Base-by-base conservation (phyloP, 2,797 vertebrate species). In the Coregonus ussuriensis region DNA sequence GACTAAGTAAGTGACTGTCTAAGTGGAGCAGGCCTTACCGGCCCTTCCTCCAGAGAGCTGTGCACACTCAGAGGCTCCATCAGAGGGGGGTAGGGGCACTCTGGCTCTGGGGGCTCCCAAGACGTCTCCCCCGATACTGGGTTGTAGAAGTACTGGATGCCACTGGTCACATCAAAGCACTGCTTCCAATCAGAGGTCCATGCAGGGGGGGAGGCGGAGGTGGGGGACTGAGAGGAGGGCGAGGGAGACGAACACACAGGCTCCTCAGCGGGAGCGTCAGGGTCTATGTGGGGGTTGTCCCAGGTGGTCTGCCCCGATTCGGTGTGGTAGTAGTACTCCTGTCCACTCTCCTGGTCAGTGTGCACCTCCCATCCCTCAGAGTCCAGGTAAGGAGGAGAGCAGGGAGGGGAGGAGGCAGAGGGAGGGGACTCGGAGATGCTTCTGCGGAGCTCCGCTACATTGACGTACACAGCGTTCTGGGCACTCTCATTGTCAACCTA, bases 81-180 rank as follows among this genome's bases (percentile, higher is more conserved):
- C 59, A 89, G 85, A 56, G 83, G 53, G 18, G 86, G 85, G n/a
- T 92, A 92, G 9, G 87, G 59, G 4, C 90, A 90, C 77, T 87
- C 86, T 29, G 37, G 75, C 29, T 87, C 85, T 0, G 96, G 96
- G 5, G 93, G 95, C 70, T 99, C 96, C 98, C 98, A 99, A 79
- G 94, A 95, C 6, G 95, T 96, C 90, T 98, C 95, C 70, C 96
- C 96, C 0, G 97, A 97, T 82, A 95, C 91, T 0, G 91, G 76
- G 87, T 98, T 98, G 89, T 97, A 97, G 94, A 96, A 98, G 87
- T 97, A 98, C 33, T 94, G 92, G 41, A 91, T 93, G 62, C 96
- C 95, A 62, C 94, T 96, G 81, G 67, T 93, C 86, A 96, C 94
- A 76, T 98, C 97, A 93, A 96, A 81, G 79, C 96, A 83, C 85